A percentile compares a stretch with the other conserved stretches of the same genome.
These are phyloP conservation scores for Idaea aversata DNA, from an alignment of 2,888 invertebrate genomes.

Conservation along the genomic window DNA sequence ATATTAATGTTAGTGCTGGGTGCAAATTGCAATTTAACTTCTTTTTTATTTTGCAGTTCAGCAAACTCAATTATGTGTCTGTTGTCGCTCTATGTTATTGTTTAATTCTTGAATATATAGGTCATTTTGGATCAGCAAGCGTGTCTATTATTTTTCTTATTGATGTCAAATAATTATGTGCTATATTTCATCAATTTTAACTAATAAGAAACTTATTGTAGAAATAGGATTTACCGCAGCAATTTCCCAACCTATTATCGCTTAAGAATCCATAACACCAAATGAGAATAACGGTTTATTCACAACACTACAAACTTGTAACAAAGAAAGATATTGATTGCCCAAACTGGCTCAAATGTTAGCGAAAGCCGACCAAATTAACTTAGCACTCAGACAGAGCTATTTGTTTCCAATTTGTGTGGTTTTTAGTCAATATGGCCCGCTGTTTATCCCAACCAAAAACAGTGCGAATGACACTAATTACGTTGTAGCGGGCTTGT, in stretches of 20 bases:
- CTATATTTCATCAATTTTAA: constrained; percentile 30
- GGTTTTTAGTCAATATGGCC: constrained; percentile 64
- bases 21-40: background rate
- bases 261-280: constrained; percentile 3
- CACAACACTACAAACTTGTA: background rate
- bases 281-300: constrained; percentile 1
- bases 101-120: too few species aligned
- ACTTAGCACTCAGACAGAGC: constrained; percentile 71
- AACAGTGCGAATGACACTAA: constrained; percentile 79
- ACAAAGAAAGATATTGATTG: constrained; percentile 55
- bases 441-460: constrained; percentile 76
- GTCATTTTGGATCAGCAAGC: too few species aligned
- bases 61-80: background rate
- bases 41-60: background rate
- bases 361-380: constrained; percentile 77
- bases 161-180: constrained; percentile 5
- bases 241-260: background rate
- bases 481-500: constrained; percentile 65
- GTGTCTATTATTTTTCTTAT: constrained; percentile 3
- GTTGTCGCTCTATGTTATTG: background rate
- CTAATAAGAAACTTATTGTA: background rate
- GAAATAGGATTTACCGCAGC: background rate
- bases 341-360: constrained; percentile 57
- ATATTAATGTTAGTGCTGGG: constrained; percentile 11
- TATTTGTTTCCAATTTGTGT: constrained; percentile 75